Evolutionary conservation across 2,797 vertebrate genomes (phyloP).

Genomic region (Cryptoblepharus egeriae): DNA sequence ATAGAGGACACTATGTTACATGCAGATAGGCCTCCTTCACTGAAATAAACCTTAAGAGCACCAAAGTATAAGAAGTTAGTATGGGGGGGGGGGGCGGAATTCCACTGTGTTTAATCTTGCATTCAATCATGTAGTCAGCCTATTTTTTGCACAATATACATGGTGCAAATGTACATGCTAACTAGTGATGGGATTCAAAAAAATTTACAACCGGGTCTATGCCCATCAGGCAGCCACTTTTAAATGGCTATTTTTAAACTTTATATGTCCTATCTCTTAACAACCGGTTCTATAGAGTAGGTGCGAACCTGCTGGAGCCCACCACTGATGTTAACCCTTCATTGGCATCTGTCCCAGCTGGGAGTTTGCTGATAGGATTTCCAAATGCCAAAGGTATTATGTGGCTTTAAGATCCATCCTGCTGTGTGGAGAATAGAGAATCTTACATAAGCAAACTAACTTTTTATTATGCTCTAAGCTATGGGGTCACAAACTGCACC

Average conservation of each 20-base stretch:
- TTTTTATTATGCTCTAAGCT: constrained; percentile 3
- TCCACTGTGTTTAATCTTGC: neutral
- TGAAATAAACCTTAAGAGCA: neutral
- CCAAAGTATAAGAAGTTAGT: neutral
- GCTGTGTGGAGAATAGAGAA: constrained; percentile 14
- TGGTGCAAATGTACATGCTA: neutral
- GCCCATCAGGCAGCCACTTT: too few relatives aligned
- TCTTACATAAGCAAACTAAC: constrained; percentile 7
- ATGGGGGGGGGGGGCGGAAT: neutral
- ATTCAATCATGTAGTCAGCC: neutral
- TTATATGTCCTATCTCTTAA: too few relatives aligned
- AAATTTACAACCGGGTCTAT: too few relatives aligned
- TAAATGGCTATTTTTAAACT: too few relatives aligned
- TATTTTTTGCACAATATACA: neutral
- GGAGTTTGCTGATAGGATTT: constrained; percentile 14
- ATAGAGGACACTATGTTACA: neutral
- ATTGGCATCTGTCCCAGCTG: constrained; percentile 6
- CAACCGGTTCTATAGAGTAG: too few relatives aligned
- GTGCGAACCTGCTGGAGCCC: too few relatives aligned
- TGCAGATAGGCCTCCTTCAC: neutral
- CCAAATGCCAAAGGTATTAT: constrained; percentile 15
- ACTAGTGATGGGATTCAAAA: too few relatives aligned
- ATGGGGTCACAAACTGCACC: neutral
- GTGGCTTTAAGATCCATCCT: constrained; percentile 20
- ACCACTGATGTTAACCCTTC: too few relatives aligned